Evolutionary conservation across 2,888 invertebrate species (phyloP).

Genomic region (Sminthurinus aureus): DNA sequence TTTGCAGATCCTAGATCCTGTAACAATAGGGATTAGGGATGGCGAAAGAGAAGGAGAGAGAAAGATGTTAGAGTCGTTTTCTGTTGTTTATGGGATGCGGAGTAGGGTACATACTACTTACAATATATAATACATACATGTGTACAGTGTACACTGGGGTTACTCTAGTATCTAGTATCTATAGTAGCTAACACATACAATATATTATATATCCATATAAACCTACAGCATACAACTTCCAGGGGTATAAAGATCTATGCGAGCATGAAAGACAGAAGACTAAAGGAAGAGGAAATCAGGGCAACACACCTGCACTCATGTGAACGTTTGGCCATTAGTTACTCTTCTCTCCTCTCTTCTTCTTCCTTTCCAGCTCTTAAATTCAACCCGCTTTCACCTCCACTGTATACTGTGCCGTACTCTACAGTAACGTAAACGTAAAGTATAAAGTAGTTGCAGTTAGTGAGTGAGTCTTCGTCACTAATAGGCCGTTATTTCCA

Average conservation of each 20-base stretch:
- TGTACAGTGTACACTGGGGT: too few species aligned
- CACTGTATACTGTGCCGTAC: background rate
- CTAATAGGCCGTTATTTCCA: constrained; percentile 29
- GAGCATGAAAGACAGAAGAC: too few species aligned
- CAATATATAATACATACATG: background rate
- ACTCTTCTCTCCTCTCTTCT: background rate
- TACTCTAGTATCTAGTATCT: too few species aligned
- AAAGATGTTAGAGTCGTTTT: background rate
- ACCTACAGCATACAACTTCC: too few species aligned
- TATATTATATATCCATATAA: too few species aligned
- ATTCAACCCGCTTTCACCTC: constrained; percentile 13
- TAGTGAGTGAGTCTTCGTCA: constrained; percentile 10
- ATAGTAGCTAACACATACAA: too few species aligned
- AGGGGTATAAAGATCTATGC: too few species aligned
- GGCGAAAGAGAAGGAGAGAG: too few species aligned
- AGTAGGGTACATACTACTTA: background rate
- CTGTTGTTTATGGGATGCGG: constrained; percentile 14
- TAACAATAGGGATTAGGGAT: too few species aligned
- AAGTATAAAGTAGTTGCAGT: constrained; percentile 3
- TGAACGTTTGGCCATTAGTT: constrained; percentile 19
- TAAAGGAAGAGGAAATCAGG: constrained; percentile 26
- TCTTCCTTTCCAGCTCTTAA: background rate
- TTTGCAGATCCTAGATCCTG: too few species aligned
- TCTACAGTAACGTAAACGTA: too few species aligned
- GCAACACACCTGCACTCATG: constrained; percentile 34